Evolutionary conservation across 2,113 vertebrate genomes (phyloP), one percentile per base, ranked within the genome.

Genomic region (Propithecus coquereli): DNA sequence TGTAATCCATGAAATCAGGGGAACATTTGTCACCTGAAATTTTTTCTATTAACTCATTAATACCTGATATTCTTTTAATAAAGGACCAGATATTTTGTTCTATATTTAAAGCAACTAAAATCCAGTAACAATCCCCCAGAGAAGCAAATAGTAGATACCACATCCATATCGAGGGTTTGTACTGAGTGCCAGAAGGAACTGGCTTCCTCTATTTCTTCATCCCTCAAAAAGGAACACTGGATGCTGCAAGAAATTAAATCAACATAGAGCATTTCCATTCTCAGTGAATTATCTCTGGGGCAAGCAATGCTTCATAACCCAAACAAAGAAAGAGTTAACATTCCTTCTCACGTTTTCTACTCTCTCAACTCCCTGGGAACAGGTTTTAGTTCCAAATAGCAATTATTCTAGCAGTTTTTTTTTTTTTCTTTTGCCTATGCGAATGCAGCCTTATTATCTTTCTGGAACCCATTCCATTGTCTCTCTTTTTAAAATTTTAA

Each of bases 401-500:
- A 57, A 20, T 88, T 45, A n/a, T 87, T 63, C 71, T 88, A 40
- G 18, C 40, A 63, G 23, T 63, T 5, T 45, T 77, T 71, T 80
- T 23, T 65, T 47, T 70, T 71, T 37, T 37, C 13, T 20, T 30
- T 76, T 45, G 13, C 23, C 5, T 83, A 16, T 61, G 34, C 13
- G 30, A 61, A 61, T 45, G 45, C 77, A 66, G 47, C 25, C 83
- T 94, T 81, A 20, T 87, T 73, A 77, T 87, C 73, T 93, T 91
- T 76, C 57, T 3, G 9, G 57, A 96, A 91, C n/a, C 88, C 27
- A 30, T 88, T 92, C 47, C 71, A 70, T 76, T 94, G 88, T 76
- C 73, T 96, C 61, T 77, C 86, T 95, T 88, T 92, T 70, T 22
- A 85, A 94, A 97, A 77, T 32, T 71, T 94, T 90, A 96, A 81